phyloP scores from a whole-genome alignment of 2,113 vertebrate genomes.

The Mola mola region DNA sequence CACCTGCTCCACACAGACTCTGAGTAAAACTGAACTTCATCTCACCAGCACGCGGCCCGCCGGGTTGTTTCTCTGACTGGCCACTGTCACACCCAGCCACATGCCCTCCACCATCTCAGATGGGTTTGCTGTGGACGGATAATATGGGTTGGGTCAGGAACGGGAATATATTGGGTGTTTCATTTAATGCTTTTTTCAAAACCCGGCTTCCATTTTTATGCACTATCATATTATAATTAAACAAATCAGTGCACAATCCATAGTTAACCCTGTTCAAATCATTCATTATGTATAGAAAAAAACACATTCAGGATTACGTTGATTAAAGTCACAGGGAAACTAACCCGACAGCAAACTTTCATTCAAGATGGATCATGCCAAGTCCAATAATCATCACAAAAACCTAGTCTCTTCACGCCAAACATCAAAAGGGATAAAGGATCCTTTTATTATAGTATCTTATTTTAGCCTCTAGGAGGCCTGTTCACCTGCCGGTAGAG shows the following conservation, averaged over 20 bases:
- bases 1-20: conserved; percentile 5
- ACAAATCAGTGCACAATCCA: too few relatives aligned
- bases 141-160: not conserved
- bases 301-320: too few relatives aligned
- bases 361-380: conserved; percentile 35
- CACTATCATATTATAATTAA: too few relatives aligned
- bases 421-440: conserved; percentile 37
- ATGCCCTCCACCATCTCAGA: conserved; percentile 91
- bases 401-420: conserved; percentile 23
- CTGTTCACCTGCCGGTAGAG: conserved; percentile 20
- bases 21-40: conserved; percentile 10
- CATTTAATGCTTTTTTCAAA: too few relatives aligned
- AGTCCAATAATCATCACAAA: conserved; percentile 55
- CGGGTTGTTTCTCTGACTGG: conserved; percentile 83
- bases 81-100: conserved; percentile 96
- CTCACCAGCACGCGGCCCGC: conserved; percentile 89
- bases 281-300: too few relatives aligned
- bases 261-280: too few relatives aligned
- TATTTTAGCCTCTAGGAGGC: conserved; percentile 8
- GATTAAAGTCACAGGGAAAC: too few relatives aligned
- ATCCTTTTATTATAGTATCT: conserved; percentile 42
- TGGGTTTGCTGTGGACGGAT: conserved; percentile 74
- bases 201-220: too few relatives aligned
- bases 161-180: not conserved
- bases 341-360: conserved; percentile 19